These are phyloP conservation scores for Uromys caudimaculatus DNA, from an alignment of 2,797 vertebrate genomes.

Conservation along the genomic window DNA sequence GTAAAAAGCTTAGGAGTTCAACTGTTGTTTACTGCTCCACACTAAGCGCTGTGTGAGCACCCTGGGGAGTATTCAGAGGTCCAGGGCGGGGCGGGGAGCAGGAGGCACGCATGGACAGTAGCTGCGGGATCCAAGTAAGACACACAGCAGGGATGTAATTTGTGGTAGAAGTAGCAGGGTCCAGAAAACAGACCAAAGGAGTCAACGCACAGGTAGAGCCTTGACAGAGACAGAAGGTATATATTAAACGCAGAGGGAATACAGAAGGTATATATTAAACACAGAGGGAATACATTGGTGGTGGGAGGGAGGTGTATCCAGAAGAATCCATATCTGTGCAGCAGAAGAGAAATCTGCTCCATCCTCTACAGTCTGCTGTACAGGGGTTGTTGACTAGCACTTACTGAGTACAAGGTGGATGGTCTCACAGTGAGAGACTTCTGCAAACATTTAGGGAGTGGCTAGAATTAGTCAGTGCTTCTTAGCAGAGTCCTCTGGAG, in stretches of 20 bases:
- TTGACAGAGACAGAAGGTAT: not conserved
- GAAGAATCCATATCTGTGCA: not conserved
- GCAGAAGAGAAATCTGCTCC: not conserved
- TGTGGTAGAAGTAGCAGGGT: not conserved
- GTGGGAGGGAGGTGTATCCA: not conserved
- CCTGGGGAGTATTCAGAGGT: not conserved
- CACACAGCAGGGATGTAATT: not conserved
- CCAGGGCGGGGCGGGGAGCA: not conserved
- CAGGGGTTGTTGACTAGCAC: not conserved
- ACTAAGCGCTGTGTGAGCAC: not conserved
- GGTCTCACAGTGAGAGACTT: not conserved
- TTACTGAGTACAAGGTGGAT: not conserved
- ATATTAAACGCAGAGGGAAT: not conserved
- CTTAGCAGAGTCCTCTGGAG: not conserved
- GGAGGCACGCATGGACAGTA: rapidly evolving
- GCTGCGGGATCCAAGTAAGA: not conserved
- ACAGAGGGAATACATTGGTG: not conserved
- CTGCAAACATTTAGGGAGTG: not conserved
- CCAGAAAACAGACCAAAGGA: not conserved
- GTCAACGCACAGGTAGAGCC: not conserved
- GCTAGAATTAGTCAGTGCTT: not conserved
- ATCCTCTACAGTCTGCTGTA: not conserved
- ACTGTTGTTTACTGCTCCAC: not conserved
- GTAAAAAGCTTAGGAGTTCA: not conserved
- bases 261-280: not conserved